Evolutionary conservation across 2,797 vertebrate species (phyloP), one percentile per base, ranked within the genome.

Genomic region (Intellagama lesueurii): DNA sequence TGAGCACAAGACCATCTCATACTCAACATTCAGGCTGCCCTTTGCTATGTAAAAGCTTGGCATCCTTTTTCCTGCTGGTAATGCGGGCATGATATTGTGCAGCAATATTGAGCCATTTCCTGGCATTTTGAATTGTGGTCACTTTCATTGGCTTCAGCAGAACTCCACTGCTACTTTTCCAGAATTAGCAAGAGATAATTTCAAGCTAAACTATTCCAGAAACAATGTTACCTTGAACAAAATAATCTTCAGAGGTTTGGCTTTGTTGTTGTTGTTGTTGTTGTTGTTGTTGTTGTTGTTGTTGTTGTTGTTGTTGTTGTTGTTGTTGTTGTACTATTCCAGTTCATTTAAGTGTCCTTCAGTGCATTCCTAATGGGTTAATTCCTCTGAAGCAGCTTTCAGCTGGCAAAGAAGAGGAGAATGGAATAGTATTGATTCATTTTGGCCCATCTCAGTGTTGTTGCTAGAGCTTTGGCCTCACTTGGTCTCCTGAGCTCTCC

Each of bases 361-460:
- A 80, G n/a, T 72, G 52, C 60, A 81, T 30, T n/a, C n/a, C 32
- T 52, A 81, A 30, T 72, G 2, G 14, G 7, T 56, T 80, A 80
- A 49, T 87, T 52, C 76, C 64, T 87, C 32, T 40, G 86, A 81
- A 80, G 49, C n/a, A 12, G 80, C 24, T 80, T 87, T 69, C 2
- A 70, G 4, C 52, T 60, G 49, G 83, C 32, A 76, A 85, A 16
- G 66, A 80, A 87, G 24, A 77, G 40, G 35, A 70, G 14, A 80
- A 80, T 9, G 28, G 52, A 69, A 32, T 35, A 40, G 76, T 69
- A 80, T 70, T 56, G 66, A 87, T 80, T 86, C n/a, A 30, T 17
- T 7, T 44, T 69, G 44, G 64, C 44, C 66, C 72, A 66, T 47
- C 6, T 44, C 73, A 77, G 28, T 52, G 8, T 7, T 44, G 40